These are phyloP conservation scores for Pteropus rufus DNA, from an alignment of 2,797 vertebrate species.

Conservation along the genomic window DNA sequence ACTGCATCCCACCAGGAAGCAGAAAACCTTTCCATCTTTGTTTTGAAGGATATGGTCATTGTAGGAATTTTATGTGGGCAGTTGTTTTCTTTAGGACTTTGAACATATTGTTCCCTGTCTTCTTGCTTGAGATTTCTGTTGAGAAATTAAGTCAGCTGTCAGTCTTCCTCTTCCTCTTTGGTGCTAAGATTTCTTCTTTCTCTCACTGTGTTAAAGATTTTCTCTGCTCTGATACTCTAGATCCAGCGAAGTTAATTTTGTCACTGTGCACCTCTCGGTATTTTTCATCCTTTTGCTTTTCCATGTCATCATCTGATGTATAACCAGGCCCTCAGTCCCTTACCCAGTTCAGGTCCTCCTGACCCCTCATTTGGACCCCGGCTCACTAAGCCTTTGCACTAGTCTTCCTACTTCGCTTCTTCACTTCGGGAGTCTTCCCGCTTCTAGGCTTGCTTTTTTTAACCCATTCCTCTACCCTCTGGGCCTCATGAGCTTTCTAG, in stretches of 20 bases:
- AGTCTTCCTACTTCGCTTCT: background rate
- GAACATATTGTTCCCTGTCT: constrained; percentile 28
- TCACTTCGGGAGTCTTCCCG: background rate
- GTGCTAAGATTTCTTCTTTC: constrained; percentile 22
- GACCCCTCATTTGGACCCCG: background rate
- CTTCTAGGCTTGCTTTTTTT: background rate
- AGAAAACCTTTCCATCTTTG: constrained; percentile 11
- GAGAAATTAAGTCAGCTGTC: constrained; percentile 25
- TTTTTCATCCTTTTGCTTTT: background rate
- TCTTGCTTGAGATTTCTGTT: background rate
- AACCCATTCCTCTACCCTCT: background rate
- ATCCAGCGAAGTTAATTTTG: constrained; percentile 46
- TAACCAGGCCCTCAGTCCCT: background rate
- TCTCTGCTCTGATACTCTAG: background rate
- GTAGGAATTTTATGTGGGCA: constrained; percentile 40
- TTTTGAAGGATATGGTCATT: constrained; percentile 28
- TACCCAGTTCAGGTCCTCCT: background rate
- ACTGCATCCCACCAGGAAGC: background rate
- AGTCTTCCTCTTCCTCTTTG: constrained; percentile 31
- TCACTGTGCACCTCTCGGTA: background rate
- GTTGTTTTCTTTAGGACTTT: constrained; percentile 37
- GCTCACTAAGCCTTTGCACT: background rate
- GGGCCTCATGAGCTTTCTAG: background rate
- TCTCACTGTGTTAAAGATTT: constrained; percentile 38
- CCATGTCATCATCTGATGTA: background rate